These are phyloP conservation scores for Tenrec ecaudatus DNA, from an alignment of 2,113 vertebrate genomes.

Conservation along the genomic window DNA sequence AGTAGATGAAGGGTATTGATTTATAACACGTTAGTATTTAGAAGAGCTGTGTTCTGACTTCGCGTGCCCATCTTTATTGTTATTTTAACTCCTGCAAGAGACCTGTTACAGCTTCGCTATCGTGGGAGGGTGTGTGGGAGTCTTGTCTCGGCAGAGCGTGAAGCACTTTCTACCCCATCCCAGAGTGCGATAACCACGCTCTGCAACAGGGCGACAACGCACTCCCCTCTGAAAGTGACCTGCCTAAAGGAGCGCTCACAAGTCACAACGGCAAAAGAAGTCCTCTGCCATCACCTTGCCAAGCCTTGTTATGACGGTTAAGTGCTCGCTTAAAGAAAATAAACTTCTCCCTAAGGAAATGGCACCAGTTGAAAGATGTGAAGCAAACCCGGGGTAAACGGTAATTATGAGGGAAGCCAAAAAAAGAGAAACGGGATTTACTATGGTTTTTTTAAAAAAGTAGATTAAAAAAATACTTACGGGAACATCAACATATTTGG, in stretches of 20 bases:
- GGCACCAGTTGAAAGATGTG: conserved; percentile 47
- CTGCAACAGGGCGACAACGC: not conserved
- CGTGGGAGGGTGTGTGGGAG: not conserved
- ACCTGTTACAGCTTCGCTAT: not conserved
- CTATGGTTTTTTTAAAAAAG: conserved; percentile 53
- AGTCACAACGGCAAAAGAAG: conserved; percentile 81
- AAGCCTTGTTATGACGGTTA: conserved; percentile 79
- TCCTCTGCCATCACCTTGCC: conserved; percentile 80
- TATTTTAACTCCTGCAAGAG: conserved; percentile 42
- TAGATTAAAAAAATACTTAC: conserved; percentile 90
- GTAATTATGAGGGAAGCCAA: conserved; percentile 60
- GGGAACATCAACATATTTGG: conserved; percentile 97
- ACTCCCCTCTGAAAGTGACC: not conserved
- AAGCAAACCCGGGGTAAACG: conserved; percentile 23
- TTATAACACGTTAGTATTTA: conserved; percentile 9
- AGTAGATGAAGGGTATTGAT: conserved; percentile 33
- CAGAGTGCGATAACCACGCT: not conserved
- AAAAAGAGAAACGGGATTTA: not conserved
- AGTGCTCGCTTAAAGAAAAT: conserved; percentile 79
- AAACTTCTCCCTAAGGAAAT: conserved; percentile 46
- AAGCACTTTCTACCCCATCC: not conserved
- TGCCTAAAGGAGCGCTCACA: conserved; percentile 49
- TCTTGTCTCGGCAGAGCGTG: not conserved
- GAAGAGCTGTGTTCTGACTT: conserved; percentile 38
- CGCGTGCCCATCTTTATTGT: not conserved